Evolutionary conservation across 2,797 vertebrate species (phyloP).

Genomic region (Pipistrellus kuhlii): DNA sequence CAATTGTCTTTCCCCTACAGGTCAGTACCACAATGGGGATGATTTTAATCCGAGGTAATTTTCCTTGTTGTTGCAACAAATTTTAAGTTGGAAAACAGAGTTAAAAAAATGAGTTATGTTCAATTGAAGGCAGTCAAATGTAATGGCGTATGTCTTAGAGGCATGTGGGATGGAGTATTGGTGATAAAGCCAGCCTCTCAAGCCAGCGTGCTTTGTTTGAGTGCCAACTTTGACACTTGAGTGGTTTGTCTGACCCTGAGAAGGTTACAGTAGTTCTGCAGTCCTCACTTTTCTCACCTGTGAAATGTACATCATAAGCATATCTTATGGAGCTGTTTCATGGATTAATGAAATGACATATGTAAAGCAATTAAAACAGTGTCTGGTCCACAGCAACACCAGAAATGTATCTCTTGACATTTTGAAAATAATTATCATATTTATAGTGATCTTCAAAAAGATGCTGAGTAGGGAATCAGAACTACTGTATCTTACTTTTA

Average conservation of each 20-base stretch:
- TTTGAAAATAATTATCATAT: not conserved
- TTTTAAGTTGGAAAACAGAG: slow-evolving; percentile 6
- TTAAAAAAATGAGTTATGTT: not conserved
- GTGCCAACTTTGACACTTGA: not conserved
- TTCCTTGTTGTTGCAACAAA: not conserved
- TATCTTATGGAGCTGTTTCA: not conserved
- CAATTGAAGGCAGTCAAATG: not conserved
- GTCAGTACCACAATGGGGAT: not conserved
- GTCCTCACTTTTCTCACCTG: not conserved
- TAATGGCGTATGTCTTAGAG: not conserved
- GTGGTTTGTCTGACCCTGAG: not conserved
- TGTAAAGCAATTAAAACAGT: not conserved
- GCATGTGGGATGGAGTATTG: not conserved
- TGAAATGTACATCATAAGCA: not conserved
- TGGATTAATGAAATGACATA: not conserved
- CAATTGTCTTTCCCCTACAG: not conserved
- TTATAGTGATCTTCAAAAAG: not conserved
- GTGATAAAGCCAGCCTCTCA: not conserved
- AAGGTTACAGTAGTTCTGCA: not conserved
- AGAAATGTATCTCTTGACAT: not conserved
- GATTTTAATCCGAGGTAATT: not conserved
- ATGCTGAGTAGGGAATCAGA: not conserved
- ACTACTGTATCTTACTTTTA: not conserved
- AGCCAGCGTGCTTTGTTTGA: not conserved
- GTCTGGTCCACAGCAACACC: not conserved